These are phyloP conservation scores for Chrysocyon brachyurus DNA, from an alignment of 2,797 vertebrate species.

Conservation along the genomic window DNA sequence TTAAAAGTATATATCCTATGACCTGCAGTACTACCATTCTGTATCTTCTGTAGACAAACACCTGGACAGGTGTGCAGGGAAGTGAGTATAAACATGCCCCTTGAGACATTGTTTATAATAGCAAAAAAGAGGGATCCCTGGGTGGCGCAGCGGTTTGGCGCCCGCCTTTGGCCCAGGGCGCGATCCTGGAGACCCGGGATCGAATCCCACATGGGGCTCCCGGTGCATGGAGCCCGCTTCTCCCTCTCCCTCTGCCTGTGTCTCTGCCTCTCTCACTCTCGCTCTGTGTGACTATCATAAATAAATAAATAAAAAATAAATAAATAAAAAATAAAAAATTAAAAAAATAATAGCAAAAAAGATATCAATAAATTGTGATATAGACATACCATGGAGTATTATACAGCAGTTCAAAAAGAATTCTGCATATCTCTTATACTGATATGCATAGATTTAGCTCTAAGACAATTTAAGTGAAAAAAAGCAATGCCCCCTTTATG, in stretches of 20 bases:
- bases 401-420: neutral
- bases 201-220: too few relatives aligned
- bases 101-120: conserved; percentile 8
- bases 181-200: too few relatives aligned
- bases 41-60: neutral
- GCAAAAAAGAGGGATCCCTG: neutral
- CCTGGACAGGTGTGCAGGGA: neutral
- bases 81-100: neutral
- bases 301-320: too few relatives aligned
- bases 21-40: neutral
- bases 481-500: neutral
- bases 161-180: too few relatives aligned
- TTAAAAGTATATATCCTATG: neutral
- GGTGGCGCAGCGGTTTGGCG: too few relatives aligned
- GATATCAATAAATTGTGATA: neutral
- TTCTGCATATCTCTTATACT: neutral
- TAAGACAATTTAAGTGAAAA: conserved; percentile 19
- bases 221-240: too few relatives aligned
- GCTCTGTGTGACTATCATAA: too few relatives aligned
- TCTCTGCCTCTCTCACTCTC: too few relatives aligned
- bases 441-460: neutral
- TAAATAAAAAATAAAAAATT: too few relatives aligned
- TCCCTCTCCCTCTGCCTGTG: too few relatives aligned
- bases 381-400: neutral
- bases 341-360: neutral